A percentile compares a stretch with the other conserved stretches of the same genome.
phyloP scores from a whole-genome alignment of 2,888 invertebrate species.

The Glaucopsyche alexis region DNA sequence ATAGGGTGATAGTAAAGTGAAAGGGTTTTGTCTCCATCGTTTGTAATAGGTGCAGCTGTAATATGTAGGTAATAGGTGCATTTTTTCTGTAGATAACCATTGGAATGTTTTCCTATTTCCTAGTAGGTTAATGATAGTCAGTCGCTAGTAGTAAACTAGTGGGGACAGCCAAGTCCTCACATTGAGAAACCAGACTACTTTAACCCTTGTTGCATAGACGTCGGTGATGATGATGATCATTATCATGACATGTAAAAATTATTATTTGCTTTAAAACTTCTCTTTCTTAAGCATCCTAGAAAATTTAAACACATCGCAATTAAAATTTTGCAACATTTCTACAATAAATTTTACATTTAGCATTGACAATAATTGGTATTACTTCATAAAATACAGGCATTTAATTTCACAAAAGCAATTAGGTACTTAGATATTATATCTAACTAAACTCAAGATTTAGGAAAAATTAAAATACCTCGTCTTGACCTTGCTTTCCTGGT shows the following conservation, averaged over 20 bases:
- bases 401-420: not conserved
- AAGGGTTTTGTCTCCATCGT: slow-evolving; percentile 1
- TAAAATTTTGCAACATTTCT: not conserved
- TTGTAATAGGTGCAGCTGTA: not conserved
- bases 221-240: too few species aligned
- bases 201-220: too few species aligned
- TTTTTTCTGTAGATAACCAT: not conserved
- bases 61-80: not conserved
- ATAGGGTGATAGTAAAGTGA: slow-evolving; percentile 16
- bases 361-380: not conserved
- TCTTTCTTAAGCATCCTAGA: too few species aligned
- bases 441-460: too few species aligned
- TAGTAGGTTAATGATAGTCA: not conserved
- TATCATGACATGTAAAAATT: too few species aligned
- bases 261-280: too few species aligned
- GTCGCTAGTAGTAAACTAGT: not conserved
- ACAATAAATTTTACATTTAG: not conserved
- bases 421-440: too few species aligned
- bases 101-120: slow-evolving; percentile 5
- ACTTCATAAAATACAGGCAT: not conserved
- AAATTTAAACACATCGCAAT: not conserved
- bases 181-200: too few species aligned
- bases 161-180: too few species aligned
- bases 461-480: too few species aligned
- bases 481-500: too few species aligned